Evolutionary conservation across 64 coral and sea anemone genomes (phyloP).

Genomic region (Stichodactyla helianthus): DNA sequence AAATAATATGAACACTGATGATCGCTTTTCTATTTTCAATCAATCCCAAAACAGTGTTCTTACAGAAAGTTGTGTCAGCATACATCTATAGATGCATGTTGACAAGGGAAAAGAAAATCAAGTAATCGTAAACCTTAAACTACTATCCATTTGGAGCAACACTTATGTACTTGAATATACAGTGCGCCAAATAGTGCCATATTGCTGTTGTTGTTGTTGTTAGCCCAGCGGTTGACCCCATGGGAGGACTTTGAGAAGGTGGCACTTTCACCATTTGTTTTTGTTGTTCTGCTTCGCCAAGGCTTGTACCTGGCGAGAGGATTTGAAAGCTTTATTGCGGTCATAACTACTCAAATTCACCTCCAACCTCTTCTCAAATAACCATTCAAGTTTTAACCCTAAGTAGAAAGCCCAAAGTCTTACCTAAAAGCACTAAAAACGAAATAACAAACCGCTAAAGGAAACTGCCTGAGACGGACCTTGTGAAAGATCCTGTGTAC

Average conservation of each 20-base stretch:
- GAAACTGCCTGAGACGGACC: neutral
- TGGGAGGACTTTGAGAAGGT: neutral
- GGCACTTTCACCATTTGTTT: neutral
- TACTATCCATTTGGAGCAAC: no score
- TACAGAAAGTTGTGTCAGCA: no score
- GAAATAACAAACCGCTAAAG: neutral
- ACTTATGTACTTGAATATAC: no score
- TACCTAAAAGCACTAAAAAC: neutral
- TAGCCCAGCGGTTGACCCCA: no score
- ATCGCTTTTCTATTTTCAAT: no score
- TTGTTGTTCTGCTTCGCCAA: neutral
- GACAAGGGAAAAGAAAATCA: no score
- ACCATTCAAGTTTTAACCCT: neutral
- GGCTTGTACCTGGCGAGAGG: neutral
- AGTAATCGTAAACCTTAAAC: no score
- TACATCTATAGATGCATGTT: no score
- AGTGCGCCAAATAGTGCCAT: no score
- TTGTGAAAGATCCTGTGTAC: neutral
- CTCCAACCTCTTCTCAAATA: neutral
- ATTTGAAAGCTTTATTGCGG: slow-evolving; percentile 8
- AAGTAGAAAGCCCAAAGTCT: neutral
- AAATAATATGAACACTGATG: no score
- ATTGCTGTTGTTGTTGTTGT: no score
- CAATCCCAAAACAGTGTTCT: no score
- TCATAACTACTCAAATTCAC: neutral